Percentiles rank a stretch among this genome's conserved stretches.
These are phyloP conservation scores for Camptogramma bilineatum DNA, from an alignment of 2,888 invertebrate genomes.

Conservation along the genomic window DNA sequence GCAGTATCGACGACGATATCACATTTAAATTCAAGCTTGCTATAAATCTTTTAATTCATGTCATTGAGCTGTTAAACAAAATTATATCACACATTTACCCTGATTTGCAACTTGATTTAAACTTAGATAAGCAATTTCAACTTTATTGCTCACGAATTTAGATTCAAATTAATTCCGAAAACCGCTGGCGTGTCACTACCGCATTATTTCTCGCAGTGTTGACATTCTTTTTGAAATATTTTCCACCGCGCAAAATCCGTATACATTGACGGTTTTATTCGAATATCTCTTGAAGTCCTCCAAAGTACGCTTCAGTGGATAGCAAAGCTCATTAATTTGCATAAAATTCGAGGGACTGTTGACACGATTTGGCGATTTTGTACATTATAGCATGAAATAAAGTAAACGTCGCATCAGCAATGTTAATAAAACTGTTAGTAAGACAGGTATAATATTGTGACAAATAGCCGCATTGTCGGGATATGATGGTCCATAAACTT, in stretches of 20 bases:
- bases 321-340: constrained; percentile 39
- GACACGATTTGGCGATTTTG: constrained; percentile 37
- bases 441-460: too few species aligned
- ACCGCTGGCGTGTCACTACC: constrained; percentile 29
- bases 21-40: too few species aligned
- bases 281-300: not conserved
- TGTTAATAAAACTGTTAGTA: too few species aligned
- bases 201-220: constrained; percentile 36
- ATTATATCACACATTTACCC: constrained; percentile 2
- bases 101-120: constrained; percentile 11
- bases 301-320: constrained; percentile 30
- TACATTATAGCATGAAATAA: constrained; percentile 9
- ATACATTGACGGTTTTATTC: constrained; percentile 35
- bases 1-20: too few species aligned
- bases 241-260: constrained; percentile 20
- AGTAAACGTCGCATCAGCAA: not conserved
- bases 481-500: too few species aligned
- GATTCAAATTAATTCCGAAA: constrained; percentile 9
- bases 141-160: constrained; percentile 6
- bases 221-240: constrained; percentile 40
- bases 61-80: constrained; percentile 7
- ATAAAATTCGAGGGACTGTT: constrained; percentile 39
- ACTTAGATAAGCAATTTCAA: not conserved
- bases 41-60: too few species aligned
- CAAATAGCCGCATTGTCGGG: too few species aligned